Evolutionary conservation across 2,888 invertebrate species (phyloP).

Genomic region (Hoplodrina blanda): DNA sequence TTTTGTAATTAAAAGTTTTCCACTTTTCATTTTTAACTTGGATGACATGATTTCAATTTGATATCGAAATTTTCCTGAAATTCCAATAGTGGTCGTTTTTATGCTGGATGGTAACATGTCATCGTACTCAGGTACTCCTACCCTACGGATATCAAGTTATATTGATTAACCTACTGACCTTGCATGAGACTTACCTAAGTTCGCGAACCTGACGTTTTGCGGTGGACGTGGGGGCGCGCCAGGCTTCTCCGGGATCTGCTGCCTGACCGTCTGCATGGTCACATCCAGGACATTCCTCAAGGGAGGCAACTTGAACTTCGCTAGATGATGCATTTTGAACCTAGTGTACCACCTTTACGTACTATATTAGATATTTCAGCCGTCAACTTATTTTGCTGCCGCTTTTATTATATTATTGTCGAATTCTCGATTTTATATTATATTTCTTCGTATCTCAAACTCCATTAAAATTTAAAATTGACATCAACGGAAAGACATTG

Average conservation of each 20-base stretch:
- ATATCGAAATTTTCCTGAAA: not conserved
- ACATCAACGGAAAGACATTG: slow-evolving; percentile 70
- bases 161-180: slow-evolving; percentile 59
- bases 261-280: slow-evolving; percentile 95
- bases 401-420: slow-evolving; percentile 25
- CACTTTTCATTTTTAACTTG: not conserved
- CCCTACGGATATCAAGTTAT: not conserved
- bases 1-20: not conserved
- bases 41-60: not conserved
- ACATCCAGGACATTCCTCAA: slow-evolving; percentile 94
- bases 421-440: slow-evolving; percentile 25
- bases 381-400: slow-evolving; percentile 23
- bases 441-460: slow-evolving; percentile 18
- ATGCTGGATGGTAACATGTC: too few species aligned
- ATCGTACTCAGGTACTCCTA: not conserved
- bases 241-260: slow-evolving; percentile 93
- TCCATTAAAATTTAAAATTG: slow-evolving; percentile 58
- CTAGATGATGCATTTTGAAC: slow-evolving; percentile 82
- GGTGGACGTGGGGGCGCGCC: slow-evolving; percentile 87
- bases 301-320: slow-evolving; percentile 93
- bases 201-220: slow-evolving; percentile 90
- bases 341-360: slow-evolving; percentile 5
- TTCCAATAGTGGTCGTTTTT: not conserved
- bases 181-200: slow-evolving; percentile 79
- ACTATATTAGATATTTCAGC: slow-evolving; percentile 4